phyloP scores from a whole-genome alignment of 2,113 vertebrate species.

The Bubo bubo region DNA sequence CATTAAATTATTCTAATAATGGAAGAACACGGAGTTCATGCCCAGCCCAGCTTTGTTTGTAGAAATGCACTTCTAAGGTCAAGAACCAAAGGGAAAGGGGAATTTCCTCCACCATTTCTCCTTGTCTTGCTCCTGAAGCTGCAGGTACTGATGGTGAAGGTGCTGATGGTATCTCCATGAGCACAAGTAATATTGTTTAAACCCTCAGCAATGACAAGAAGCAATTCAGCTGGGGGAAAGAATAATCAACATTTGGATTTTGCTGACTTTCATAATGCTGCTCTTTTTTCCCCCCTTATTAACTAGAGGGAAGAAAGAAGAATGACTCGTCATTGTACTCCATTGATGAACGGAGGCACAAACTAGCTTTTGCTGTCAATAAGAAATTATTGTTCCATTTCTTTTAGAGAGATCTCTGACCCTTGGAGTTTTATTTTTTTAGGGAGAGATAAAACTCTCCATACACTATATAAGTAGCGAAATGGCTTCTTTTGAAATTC shows the following conservation, averaged over 20 bases:
- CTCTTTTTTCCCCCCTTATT: not conserved
- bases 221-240: not conserved
- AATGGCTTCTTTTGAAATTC: slow-evolving; percentile 57
- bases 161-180: not conserved
- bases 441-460: not conserved
- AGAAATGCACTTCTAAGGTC: not conserved
- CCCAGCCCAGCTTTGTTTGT: not conserved
- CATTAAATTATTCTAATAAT: not conserved
- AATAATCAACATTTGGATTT: not conserved
- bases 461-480: not conserved
- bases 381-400: slow-evolving; percentile 5
- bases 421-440: slow-evolving; percentile 12
- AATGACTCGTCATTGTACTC: not conserved
- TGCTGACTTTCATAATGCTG: not conserved
- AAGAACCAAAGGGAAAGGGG: not conserved
- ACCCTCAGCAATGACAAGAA: not conserved
- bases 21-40: not conserved
- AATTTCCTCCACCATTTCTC: not conserved
- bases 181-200: not conserved
- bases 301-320: not conserved
- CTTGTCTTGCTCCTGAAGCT: not conserved
- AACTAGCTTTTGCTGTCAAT: not conserved
- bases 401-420: not conserved
- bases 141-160: not conserved
- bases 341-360: not conserved